Base-by-base conservation (phyloP, 1,140 invertebrate genomes). In the Pseudomyrmex gracilis region DNA sequence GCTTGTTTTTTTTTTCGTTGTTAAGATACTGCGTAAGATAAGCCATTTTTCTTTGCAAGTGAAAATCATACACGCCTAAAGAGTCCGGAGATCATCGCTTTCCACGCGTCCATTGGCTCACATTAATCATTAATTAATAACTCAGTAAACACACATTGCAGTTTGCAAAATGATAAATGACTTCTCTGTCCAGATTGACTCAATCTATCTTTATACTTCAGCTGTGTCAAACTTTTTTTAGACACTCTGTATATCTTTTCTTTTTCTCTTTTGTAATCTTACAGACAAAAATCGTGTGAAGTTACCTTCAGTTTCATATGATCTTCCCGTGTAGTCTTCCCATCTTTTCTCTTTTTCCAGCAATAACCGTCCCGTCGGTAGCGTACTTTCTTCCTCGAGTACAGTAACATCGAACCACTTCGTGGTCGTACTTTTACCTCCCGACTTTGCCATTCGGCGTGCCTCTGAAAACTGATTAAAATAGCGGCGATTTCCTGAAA, bases 221-320 rank as follows among this genome's bases (percentile, higher is more conserved):
- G 13, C 49, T 51, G 49, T 13, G 49, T 13, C 12, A 20, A 17
- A 13, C 3, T 49, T 15, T 12, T n/a, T 67, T 67, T 13, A 51
- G 10, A 45, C 12, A 47, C 2, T 58, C 4, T 34, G n/a, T 24
- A 24, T 20, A 1, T 1, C 43, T 2, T 10, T 74, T 10, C 1
- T 20, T 64, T 0, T 9, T 61, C 49, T 45, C 34, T 34, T 0
- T 34, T 34, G 5, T 34, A 34, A 34, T 7, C 0, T 34, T 34
- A 34, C 34, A 34, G 34, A 34, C 34, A 34, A 34, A 60, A 15
- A 17, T 1, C 2, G 5, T 4, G 5, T 4, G 2, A 24, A 63
- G n/a, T 82, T 85, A 99, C 98, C 96, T 99, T 99, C 55, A 99
- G 96, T 94, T 99, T 99, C 99, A 99, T 99, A 93, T 99, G 99